Evolutionary conservation across 2,113 vertebrate genomes (phyloP).

Genomic region (Elaphurus davidianus): DNA sequence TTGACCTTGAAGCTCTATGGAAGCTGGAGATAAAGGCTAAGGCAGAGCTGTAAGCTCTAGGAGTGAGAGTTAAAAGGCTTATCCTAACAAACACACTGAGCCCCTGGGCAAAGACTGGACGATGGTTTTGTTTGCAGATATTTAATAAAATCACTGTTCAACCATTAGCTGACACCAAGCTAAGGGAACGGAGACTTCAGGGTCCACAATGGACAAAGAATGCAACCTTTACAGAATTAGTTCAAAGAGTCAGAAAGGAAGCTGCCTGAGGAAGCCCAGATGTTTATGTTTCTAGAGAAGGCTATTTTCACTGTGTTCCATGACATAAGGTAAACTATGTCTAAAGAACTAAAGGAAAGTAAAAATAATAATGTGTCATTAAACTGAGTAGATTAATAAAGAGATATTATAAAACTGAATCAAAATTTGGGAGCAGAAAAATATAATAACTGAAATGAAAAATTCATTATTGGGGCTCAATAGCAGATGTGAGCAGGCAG

Average conservation of each 20-base stretch:
- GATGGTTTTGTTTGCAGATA: background rate
- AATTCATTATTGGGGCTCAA: background rate
- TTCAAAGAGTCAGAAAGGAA: background rate
- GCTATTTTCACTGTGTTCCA: background rate
- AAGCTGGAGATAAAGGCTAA: background rate
- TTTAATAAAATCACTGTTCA: conserved; percentile 9
- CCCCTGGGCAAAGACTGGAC: background rate
- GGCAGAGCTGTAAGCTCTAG: background rate
- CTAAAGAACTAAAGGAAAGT: conserved; percentile 11
- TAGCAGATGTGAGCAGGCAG: background rate
- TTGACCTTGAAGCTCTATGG: background rate
- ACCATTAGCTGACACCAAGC: background rate
- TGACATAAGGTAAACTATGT: background rate
- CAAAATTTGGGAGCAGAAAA: background rate
- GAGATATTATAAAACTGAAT: background rate
- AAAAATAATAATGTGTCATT: background rate
- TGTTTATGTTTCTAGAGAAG: background rate
- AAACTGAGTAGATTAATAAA: background rate
- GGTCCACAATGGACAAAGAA: background rate
- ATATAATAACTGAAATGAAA: background rate
- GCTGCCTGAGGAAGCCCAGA: background rate
- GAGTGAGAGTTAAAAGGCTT: background rate
- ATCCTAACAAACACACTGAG: background rate
- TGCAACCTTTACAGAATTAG: background rate
- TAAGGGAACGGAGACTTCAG: background rate